These are phyloP conservation scores for Prinia subflava DNA, from an alignment of 2,113 vertebrate species.

Conservation along the genomic window DNA sequence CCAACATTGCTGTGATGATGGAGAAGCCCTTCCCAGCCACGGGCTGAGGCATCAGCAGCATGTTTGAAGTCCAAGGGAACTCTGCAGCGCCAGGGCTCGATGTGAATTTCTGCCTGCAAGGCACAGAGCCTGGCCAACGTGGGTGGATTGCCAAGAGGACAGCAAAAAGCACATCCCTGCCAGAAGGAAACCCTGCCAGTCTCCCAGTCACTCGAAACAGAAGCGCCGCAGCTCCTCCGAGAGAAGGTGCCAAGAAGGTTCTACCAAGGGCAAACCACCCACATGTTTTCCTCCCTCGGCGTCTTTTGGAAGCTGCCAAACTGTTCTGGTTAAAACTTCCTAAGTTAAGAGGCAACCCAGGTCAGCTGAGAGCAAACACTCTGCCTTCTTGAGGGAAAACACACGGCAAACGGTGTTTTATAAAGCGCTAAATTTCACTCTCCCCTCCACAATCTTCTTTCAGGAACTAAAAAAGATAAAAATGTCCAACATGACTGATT, in stretches of 20 bases:
- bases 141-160: conserved; percentile 24
- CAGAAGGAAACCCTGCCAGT: conserved; percentile 50
- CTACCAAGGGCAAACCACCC: conserved; percentile 47
- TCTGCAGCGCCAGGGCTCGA: not conserved
- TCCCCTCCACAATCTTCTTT: not conserved
- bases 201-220: conserved; percentile 11
- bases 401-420: fast-evolving
- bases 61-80: not conserved
- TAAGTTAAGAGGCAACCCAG: not conserved
- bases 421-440: fast-evolving
- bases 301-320: not conserved
- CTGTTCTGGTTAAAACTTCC: not conserved
- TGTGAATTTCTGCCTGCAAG: not conserved
- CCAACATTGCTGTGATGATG: not conserved
- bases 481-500: not conserved
- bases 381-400: not conserved
- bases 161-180: conserved; percentile 30
- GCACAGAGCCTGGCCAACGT: not conserved
- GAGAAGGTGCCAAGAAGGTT: conserved; percentile 28
- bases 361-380: not conserved
- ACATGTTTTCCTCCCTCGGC: not conserved
- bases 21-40: not conserved
- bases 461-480: not conserved
- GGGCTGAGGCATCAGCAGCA: not conserved
- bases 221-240: not conserved